phyloP scores from a whole-genome alignment of 2,113 vertebrate genomes.

The Alectura lathami region DNA sequence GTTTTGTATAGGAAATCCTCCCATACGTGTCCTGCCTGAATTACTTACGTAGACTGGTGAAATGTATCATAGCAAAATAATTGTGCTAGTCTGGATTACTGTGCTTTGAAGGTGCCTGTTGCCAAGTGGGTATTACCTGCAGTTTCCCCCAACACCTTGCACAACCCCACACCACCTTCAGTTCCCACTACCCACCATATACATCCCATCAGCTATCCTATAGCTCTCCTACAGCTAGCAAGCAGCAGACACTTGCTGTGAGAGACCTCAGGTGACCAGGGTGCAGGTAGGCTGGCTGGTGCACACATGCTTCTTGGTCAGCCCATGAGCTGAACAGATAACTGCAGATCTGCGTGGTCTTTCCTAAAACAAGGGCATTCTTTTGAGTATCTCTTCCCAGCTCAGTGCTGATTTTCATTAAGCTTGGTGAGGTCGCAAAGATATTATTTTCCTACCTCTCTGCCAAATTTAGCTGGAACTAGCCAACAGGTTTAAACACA shows the following conservation, averaged over 20 bases:
- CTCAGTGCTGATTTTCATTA: not conserved
- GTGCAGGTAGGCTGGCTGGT: not conserved
- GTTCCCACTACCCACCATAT: not conserved
- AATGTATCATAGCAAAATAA: not conserved
- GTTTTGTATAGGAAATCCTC: not conserved
- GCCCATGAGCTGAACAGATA: not conserved
- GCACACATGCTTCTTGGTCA: not conserved
- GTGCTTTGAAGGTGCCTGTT: constrained; percentile 37
- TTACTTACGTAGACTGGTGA: not conserved
- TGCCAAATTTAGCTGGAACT: constrained; percentile 51
- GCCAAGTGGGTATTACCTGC: not conserved
- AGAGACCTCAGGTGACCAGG: not conserved
- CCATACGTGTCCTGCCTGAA: not conserved
- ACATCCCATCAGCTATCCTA: not conserved
- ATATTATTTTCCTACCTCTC: constrained; percentile 11
- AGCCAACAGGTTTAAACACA: constrained; percentile 53
- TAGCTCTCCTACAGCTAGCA: not conserved
- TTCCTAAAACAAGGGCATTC: not conserved
- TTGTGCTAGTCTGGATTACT: not conserved
- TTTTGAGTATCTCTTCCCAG: not conserved
- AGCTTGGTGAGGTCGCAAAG: constrained; percentile 5
- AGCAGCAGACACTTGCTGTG: not conserved
- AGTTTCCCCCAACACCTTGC: not conserved
- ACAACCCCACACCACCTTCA: not conserved
- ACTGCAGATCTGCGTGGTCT: not conserved